Base-by-base conservation (phyloP, 2,113 vertebrate genomes). In the Verasper variegatus region DNA sequence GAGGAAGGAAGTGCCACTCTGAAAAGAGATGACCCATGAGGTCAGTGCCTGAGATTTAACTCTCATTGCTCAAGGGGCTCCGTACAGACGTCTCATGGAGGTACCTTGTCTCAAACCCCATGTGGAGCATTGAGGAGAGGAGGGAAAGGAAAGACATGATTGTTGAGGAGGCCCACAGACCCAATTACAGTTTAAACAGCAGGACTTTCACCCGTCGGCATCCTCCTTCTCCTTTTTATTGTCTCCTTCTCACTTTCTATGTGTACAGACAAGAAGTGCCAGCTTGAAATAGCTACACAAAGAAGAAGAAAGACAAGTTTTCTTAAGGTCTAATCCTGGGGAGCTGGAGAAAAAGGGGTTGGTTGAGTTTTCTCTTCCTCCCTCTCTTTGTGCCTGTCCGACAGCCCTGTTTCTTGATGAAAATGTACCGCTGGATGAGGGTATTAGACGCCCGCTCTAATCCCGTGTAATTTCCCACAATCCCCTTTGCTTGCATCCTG, bases 401-500 rank as follows among this genome's bases (percentile, higher is more conserved):
- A 70, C 81, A 72, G 78, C 81, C 83, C 81, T 56, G 80, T 82
- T 91, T 90, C 89, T 92, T 93, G 91, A 94, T 92, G 91, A 92
- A 91, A 91, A 92, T 91, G 90, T 94, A 87, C 90, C 35, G 74
- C 81, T 89, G 89, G 88, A 92, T 92, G 85, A 92, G 86, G 76
- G 89, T 90, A 92, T 93, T 91, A 92, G 91, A 87, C 74, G 78
- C 82, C 80, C 10, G 71, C 87, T 88, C 78, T 95, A 93, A 95
- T 94, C 93, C 94, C 84, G 87, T 92, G 92, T 92, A 93, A 93
- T 92, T 93, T 94, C 92, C 93, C 93, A 93, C 93, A 94, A 94
- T 94, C 93, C 90, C 86, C 81, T 92, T 92, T 92, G 88, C 88
- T 76, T 83, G 87, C 82, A 78, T 90, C 90, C 88, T 94, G 93